Evolutionary conservation across 1,140 invertebrate species (phyloP), one percentile per base, ranked within the genome.

Genomic region (Heliconius hewitsoni): DNA sequence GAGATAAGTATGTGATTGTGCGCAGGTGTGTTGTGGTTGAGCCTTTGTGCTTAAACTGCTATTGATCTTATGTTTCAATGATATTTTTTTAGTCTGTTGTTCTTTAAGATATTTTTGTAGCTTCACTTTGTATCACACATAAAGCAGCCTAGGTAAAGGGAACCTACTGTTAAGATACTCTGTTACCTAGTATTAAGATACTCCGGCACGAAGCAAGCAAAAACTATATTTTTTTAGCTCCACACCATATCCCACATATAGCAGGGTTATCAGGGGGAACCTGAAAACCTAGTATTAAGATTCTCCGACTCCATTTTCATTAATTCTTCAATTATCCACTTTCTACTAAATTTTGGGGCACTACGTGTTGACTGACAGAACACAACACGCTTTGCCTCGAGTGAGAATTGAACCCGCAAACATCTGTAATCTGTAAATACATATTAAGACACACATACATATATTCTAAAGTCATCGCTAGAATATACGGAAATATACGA

Each of bases 401-500:
- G 6, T 55, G 52, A 19, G 18, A 55, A 55, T 55, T 8, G 18
- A 55, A 55, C 8, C 19, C 6, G 6, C 52, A 55, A 55, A 3
- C 19, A 37, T 37, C 8, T 37, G 6, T 37, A 37, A 37, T 37
- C 34, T 37, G 6, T 37, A 55, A 18, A 18, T 19, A 18, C 4
- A 55, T 18, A 55, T 57, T 23, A 11, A 57, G 8, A 23, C 19
- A 57, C 9, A 23, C 19, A 57, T 57, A 57, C n/a, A 66, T 66
- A 16, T 66, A 57, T 57, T 55, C 19, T 57, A 23, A 57, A 23
- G 27, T 71, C 70, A 71, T 30, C n/a, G 23, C 27, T 72, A 72
- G 34, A 46, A 76, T 80, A 80, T 76, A 72, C 76, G 80, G 80
- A 81, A 81, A 77, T 60, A 60, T 52, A 16, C 30, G 52, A 34